phyloP scores from a whole-genome alignment of 2,797 vertebrate species.

The Paratrypauchen microcephalus region DNA sequence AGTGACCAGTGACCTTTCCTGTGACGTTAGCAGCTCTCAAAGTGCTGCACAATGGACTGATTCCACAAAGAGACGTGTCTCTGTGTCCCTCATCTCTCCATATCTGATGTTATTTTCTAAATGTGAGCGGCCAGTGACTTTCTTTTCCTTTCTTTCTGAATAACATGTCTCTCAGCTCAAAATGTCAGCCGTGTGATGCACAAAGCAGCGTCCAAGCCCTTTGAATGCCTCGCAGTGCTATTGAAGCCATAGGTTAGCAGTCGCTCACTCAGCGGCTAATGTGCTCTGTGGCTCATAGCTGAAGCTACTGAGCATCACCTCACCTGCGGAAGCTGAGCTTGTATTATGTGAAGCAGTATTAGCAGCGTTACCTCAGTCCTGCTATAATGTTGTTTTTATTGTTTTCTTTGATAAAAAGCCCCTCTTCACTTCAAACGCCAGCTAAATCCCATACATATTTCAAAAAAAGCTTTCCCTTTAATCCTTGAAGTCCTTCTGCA shows the following conservation, averaged over 20 bases:
- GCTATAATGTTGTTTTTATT: conserved; percentile 60
- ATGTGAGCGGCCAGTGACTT: conserved; percentile 58
- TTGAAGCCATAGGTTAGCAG: conserved; percentile 76
- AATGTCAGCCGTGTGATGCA: conserved; percentile 66
- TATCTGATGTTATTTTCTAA: conserved; percentile 69
- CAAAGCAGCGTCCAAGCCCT: conserved; percentile 61
- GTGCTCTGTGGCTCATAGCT: conserved; percentile 58
- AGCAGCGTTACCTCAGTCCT: conserved; percentile 18
- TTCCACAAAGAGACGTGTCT: conserved; percentile 62
- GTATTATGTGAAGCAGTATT: conserved; percentile 32
- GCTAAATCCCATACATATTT: conserved; percentile 69
- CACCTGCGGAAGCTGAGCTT: conserved; percentile 38
- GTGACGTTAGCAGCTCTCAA: conserved; percentile 62
- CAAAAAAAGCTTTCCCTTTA: conserved; percentile 67
- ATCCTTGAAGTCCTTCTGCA: conserved; percentile 63
- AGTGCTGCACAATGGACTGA: conserved; percentile 66
- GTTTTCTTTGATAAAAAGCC: conserved; percentile 54
- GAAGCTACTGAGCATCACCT: conserved; percentile 46
- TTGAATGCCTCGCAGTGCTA: conserved; percentile 69
- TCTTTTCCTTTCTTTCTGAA: conserved; percentile 14
- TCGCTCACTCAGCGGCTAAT: conserved; percentile 66
- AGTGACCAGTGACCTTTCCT: conserved; percentile 77
- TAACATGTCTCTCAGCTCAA: conserved; percentile 39
- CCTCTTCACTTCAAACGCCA: conserved; percentile 72
- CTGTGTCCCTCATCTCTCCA: conserved; percentile 65